These are phyloP conservation scores for Cranoglanis bouderius DNA, from an alignment of 2,113 vertebrate species.

Conservation along the genomic window DNA sequence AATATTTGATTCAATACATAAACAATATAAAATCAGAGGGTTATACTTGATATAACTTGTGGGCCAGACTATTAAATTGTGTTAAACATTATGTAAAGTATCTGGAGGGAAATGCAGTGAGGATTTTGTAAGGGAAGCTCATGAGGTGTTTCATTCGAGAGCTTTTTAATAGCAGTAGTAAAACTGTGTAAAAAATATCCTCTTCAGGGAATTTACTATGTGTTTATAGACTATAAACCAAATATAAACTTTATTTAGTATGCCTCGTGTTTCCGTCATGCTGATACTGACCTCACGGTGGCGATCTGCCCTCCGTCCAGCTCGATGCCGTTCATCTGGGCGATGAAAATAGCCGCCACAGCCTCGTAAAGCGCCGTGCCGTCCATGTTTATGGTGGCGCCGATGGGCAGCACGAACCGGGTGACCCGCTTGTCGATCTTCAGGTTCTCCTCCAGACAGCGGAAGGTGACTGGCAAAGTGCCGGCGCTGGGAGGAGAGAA, in stretches of 20 bases:
- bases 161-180: background rate
- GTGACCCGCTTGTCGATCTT: conserved; percentile 81
- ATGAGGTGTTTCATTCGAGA: background rate
- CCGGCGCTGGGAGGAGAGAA: conserved; percentile 69
- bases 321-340: conserved; percentile 81
- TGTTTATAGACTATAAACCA: background rate
- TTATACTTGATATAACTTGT: background rate
- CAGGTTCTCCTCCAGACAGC: conserved; percentile 83
- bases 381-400: conserved; percentile 85
- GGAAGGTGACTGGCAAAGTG: conserved; percentile 81
- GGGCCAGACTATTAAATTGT: background rate
- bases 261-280: background rate
- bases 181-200: background rate
- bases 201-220: background rate
- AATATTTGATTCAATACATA: background rate
- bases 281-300: conserved; percentile 75
- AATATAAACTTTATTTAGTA: background rate
- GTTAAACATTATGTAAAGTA: background rate
- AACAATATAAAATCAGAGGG: background rate
- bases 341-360: conserved; percentile 84
- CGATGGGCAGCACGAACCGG: conserved; percentile 82
- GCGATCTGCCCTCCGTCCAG: conserved; percentile 80
- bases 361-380: conserved; percentile 83
- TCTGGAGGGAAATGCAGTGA: background rate
- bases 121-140: background rate